Evolutionary conservation across 92 coral and sea anemone species (phyloP).

Genomic region (Zoanthus gigantus): DNA sequence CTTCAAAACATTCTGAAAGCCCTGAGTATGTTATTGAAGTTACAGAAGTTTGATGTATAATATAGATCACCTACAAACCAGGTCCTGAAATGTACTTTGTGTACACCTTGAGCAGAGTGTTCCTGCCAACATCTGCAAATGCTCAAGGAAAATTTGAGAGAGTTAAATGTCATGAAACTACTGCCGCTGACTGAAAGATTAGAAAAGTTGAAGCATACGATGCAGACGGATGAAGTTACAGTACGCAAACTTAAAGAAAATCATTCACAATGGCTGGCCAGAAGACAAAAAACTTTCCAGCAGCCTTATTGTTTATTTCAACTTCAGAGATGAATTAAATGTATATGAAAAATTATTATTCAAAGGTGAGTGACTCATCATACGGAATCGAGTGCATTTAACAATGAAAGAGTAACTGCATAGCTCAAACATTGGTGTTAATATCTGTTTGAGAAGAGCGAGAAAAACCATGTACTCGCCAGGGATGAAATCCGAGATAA

Average conservation of each 20-base stretch:
- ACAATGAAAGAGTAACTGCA: conserved; percentile 41
- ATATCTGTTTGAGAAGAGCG: conserved; percentile 69
- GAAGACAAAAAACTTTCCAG: conserved; percentile 19
- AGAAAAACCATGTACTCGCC: conserved; percentile 70
- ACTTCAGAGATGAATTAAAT: not conserved
- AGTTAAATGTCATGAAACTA: conserved; percentile 56
- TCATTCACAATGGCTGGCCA: no score
- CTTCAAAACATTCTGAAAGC: no score
- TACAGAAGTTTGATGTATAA: conserved; percentile 54
- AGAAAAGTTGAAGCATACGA: conserved; percentile 33
- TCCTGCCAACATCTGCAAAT: conserved; percentile 28
- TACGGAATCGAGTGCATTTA: conserved; percentile 14
- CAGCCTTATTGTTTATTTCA: conserved; percentile 50
- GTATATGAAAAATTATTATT: conserved; percentile 56
- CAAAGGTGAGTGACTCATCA: conserved; percentile 58
- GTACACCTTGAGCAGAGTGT: conserved; percentile 65
- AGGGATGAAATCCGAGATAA: conserved; percentile 57
- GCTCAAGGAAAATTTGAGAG: conserved; percentile 60
- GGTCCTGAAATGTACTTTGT: conserved; percentile 62
- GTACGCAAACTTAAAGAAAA: conserved; percentile 40
- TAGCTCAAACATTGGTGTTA: conserved; percentile 64
- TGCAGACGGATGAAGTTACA: conserved; percentile 37
- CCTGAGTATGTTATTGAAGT: no score
- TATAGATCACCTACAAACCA: conserved; percentile 45
- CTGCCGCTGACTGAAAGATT: conserved; percentile 48